phyloP scores from a whole-genome alignment of 2,113 vertebrate species.

The Zosterops pallidus region DNA sequence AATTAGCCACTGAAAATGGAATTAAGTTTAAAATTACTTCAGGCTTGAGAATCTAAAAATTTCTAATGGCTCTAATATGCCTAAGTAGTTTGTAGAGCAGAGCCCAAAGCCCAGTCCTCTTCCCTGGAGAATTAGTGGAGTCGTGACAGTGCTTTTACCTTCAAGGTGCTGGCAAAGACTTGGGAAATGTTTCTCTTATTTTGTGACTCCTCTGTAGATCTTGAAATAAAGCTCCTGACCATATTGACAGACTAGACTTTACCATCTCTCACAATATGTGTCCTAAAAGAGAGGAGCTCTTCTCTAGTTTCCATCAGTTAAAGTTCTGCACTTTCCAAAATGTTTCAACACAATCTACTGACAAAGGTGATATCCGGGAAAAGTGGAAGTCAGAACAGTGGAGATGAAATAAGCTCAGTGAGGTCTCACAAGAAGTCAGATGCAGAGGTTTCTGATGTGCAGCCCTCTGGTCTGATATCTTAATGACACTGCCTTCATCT shows the following conservation, averaged over 20 bases:
- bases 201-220: not conserved
- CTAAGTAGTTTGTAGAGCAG: not conserved
- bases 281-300: not conserved
- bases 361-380: not conserved
- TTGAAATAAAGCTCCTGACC: not conserved
- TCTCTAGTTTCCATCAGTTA: not conserved
- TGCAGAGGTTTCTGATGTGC: not conserved
- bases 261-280: not conserved
- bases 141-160: rapidly evolving
- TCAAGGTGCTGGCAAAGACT: not conserved
- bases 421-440: not conserved
- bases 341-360: not conserved
- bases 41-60: not conserved
- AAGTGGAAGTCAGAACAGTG: not conserved
- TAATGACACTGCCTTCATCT: not conserved
- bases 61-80: not conserved
- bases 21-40: not conserved
- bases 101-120: not conserved
- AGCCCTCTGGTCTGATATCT: not conserved
- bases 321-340: constrained; percentile 4
- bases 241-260: not conserved
- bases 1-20: not conserved
- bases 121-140: not conserved
- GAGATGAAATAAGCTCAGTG: not conserved
- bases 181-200: not conserved